These are phyloP conservation scores for Tolmerus cingulatus DNA, from an alignment of 2,888 invertebrate species.

Conservation along the genomic window DNA sequence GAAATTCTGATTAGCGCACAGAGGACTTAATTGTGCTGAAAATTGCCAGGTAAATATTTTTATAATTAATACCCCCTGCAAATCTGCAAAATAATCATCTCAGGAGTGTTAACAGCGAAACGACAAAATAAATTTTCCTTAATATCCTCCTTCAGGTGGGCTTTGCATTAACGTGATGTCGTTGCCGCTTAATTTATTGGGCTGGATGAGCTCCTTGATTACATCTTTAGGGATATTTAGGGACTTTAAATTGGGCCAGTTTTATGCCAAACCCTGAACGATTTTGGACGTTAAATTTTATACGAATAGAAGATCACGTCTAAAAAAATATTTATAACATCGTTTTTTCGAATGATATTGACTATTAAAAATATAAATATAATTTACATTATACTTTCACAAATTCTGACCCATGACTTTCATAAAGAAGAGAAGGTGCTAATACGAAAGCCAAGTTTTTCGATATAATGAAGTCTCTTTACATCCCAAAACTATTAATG, in stretches of 20 bases:
- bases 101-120: conserved; percentile 14
- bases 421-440: no score
- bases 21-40: conserved; percentile 13
- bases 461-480: no score
- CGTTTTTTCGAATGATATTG: background rate
- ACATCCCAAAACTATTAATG: no score
- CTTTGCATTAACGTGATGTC: background rate
- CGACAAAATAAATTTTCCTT: conserved; percentile 11
- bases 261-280: background rate
- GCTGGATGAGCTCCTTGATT: background rate
- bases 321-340: background rate
- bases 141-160: conserved; percentile 5
- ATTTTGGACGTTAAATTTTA: background rate
- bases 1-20: conserved; percentile 1
- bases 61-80: conserved; percentile 16
- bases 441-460: no score
- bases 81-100: conserved; percentile 17
- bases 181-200: conserved; percentile 9
- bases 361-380: no score
- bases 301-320: background rate
- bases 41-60: conserved; percentile 33
- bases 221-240: background rate
- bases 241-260: background rate
- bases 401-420: no score
- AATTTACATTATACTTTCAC: no score